Percentiles rank a stretch among this genome's conserved stretches.
These are phyloP conservation scores for Hydrophis major DNA, from an alignment of 2,797 vertebrate genomes.

Conservation along the genomic window DNA sequence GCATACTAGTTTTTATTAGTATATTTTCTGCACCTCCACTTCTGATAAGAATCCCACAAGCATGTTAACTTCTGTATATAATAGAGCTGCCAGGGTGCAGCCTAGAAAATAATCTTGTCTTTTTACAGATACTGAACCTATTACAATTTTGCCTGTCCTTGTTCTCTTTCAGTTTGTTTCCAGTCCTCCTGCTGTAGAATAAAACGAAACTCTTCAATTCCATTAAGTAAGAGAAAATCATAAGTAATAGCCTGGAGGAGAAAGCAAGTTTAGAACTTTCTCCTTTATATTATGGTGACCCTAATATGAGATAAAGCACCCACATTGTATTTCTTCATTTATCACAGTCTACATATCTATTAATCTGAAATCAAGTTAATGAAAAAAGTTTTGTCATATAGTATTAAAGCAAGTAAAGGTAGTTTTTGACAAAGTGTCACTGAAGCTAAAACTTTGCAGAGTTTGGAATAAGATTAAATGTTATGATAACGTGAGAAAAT, in stretches of 20 bases:
- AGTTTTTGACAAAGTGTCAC: neutral
- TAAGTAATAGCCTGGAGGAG: neutral
- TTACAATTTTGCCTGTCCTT: neutral
- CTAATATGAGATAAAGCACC: neutral
- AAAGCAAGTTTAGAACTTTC: neutral
- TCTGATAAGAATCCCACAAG: neutral
- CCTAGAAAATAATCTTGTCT: neutral
- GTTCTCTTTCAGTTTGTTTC: neutral
- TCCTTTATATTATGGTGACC: neutral
- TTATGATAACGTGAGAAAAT: neutral
- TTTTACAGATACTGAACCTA: neutral
- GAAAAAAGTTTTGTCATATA: neutral
- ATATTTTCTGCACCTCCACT: neutral
- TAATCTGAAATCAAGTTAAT: neutral
- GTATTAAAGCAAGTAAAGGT: neutral
- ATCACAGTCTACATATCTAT: neutral
- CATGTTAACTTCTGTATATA: neutral
- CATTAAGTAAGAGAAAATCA: too few species aligned
- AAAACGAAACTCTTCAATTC: neutral
- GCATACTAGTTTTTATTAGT: neutral
- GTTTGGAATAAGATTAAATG: neutral
- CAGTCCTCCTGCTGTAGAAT: neutral
- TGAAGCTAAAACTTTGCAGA: slow-evolving; percentile 1
- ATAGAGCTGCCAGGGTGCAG: neutral
- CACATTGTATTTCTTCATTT: neutral